These are phyloP conservation scores for Zaprionus gabonicus DNA, from an alignment of 1,140 invertebrate genomes.

Conservation along the genomic window DNA sequence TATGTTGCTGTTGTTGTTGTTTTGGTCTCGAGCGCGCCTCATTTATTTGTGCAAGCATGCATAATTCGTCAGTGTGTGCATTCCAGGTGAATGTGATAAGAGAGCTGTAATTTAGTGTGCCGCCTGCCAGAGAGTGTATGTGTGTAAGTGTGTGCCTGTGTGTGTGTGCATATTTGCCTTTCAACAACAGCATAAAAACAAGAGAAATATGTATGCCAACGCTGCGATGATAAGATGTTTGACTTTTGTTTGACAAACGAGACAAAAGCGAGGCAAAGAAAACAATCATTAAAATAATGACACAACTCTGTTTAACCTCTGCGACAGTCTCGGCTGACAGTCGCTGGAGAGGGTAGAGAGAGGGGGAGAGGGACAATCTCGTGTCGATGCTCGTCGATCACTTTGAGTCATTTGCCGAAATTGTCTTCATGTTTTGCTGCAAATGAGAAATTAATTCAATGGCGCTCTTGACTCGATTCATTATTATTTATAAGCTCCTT, in stretches of 20 bases:
- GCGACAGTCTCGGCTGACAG: neutral
- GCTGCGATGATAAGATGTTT: conserved; percentile 66
- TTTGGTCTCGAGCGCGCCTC: conserved; percentile 32
- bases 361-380: neutral
- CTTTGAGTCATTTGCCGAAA: conserved; percentile 48
- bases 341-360: neutral
- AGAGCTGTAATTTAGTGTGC: conserved; percentile 48
- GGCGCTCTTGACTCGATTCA: conserved; percentile 60
- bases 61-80: conserved; percentile 78
- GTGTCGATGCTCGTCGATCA: conserved; percentile 18
- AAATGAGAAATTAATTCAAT: conserved; percentile 19
- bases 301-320: conserved; percentile 58
- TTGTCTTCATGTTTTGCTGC: conserved; percentile 17
- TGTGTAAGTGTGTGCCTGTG: conserved; percentile 1
- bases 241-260: conserved; percentile 37
- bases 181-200: conserved; percentile 4
- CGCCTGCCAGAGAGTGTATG: neutral
- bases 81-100: conserved; percentile 70
- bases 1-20: conserved; percentile 2
- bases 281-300: conserved; percentile 69
- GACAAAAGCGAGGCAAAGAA: conserved; percentile 32
- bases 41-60: conserved; percentile 74
- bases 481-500: conserved; percentile 52
- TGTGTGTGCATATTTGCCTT: conserved; percentile 24
- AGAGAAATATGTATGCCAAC: conserved; percentile 68